Percentiles rank a stretch among this genome's conserved stretches.
Conservation (phyloP, 2,797 vertebrate genomes). For the Mionectes olivaceus region DNA sequence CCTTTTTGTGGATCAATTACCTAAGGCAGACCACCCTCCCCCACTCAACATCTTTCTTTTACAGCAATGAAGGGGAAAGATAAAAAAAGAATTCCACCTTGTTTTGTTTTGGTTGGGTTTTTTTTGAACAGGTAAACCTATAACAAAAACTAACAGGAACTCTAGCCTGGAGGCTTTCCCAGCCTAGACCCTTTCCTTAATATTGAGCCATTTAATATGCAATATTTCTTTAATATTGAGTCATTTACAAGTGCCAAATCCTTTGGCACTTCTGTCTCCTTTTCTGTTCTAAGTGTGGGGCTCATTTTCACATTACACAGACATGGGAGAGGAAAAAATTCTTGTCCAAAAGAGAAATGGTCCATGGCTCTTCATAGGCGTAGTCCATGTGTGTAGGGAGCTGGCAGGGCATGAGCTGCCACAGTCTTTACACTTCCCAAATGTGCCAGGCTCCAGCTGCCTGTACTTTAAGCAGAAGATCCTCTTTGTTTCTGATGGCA, state of each 20-base stretch:
- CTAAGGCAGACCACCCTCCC: no score
- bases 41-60: no score
- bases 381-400: rapidly evolving
- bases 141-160: background rate
- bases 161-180: background rate
- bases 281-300: rapidly evolving
- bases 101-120: no score
- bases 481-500: background rate
- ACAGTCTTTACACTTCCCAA: rapidly evolving
- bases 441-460: background rate
- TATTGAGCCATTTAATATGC: background rate
- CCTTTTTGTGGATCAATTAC: no score
- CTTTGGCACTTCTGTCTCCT: background rate
- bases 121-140: no score
- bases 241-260: background rate
- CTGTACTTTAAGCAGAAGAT: background rate
- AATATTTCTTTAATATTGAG: background rate
- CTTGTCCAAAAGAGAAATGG: background rate
- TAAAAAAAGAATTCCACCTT: no score
- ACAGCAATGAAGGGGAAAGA: no score
- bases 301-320: background rate
- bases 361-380: background rate
- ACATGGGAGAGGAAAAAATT: rapidly evolving
- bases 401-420: background rate
- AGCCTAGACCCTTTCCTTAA: background rate